A percentile compares a stretch with the other conserved stretches of the same genome.
Conservation (phyloP, 2,888 invertebrate species). For the Hedya salicella region DNA sequence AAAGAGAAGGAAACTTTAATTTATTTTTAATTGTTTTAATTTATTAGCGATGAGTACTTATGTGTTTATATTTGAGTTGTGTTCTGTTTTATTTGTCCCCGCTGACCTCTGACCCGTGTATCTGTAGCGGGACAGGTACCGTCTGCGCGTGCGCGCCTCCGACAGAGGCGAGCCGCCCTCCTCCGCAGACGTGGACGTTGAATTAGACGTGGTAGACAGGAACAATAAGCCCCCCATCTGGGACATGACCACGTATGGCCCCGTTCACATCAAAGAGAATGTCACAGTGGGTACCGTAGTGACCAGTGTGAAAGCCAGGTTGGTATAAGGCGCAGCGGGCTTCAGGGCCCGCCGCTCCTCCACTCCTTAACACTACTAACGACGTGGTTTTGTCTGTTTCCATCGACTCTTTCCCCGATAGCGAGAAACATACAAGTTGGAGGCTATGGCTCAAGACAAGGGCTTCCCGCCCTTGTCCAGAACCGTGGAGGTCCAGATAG, state of each 20-base stretch:
- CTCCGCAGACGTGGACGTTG: constrained; percentile 98
- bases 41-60: constrained; percentile 81
- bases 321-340: constrained; percentile 89
- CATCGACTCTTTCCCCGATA: constrained; percentile 87
- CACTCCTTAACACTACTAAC: constrained; percentile 87
- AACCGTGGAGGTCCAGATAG: constrained; percentile 99
- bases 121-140: constrained; percentile 97
- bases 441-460: constrained; percentile 99
- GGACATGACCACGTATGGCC: constrained; percentile 98
- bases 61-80: constrained; percentile 84
- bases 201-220: constrained; percentile 99
- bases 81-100: constrained; percentile 87
- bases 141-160: constrained; percentile 97
- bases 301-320: constrained; percentile 99
- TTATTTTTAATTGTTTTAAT: constrained; percentile 59
- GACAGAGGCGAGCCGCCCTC: constrained; percentile 97
- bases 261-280: constrained; percentile 99
- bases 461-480: constrained; percentile 97
- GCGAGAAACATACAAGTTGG: constrained; percentile 99
- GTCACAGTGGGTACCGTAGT: constrained; percentile 99
- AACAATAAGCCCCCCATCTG: constrained; percentile 99
- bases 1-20: constrained; percentile 70
- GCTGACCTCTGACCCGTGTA: constrained; percentile 90
- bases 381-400: constrained; percentile 88
- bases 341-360: constrained; percentile 79